phyloP scores from a whole-genome alignment of 1,140 invertebrate genomes.

The Anoplophora glabripennis region DNA sequence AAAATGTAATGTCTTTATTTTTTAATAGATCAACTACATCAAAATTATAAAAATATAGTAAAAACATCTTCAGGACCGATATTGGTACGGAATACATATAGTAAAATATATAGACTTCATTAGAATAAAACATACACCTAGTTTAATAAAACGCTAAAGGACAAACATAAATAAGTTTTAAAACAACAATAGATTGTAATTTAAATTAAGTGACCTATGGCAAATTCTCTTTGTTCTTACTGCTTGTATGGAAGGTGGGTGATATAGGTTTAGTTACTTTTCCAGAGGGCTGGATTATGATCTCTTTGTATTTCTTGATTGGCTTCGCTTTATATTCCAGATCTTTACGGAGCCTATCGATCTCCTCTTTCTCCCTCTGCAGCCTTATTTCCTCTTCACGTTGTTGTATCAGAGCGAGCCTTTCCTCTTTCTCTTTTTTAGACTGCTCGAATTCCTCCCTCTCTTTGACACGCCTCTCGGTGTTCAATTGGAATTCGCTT shows the following conservation, averaged over 20 bases:
- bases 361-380: slow-evolving; percentile 11
- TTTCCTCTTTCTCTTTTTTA: slow-evolving; percentile 47
- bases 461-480: slow-evolving; percentile 50
- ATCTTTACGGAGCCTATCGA: slow-evolving; percentile 20
- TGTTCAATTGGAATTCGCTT: slow-evolving; percentile 50
- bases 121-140: too few relatives aligned
- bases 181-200: too few relatives aligned
- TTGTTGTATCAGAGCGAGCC: slow-evolving; percentile 30
- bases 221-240: slow-evolving; percentile 4
- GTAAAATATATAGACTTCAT: too few relatives aligned
- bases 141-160: too few relatives aligned
- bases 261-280: slow-evolving; percentile 30
- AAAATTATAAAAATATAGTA: too few relatives aligned
- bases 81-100: too few relatives aligned
- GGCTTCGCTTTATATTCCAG: slow-evolving; percentile 31
- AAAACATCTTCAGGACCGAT: too few relatives aligned
- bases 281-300: slow-evolving; percentile 21
- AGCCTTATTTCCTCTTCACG: slow-evolving; percentile 13
- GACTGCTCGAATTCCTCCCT: slow-evolving; percentile 50
- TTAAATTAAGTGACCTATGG: too few relatives aligned
- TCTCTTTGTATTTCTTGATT: slow-evolving; percentile 29
- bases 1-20: too few relatives aligned
- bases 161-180: too few relatives aligned
- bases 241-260: slow-evolving; percentile 24
- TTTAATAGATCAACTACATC: too few relatives aligned